phyloP scores from a whole-genome alignment of 37 sponge, comb jelly and placozoan genomes.

The Ephydatia muelleri region DNA sequence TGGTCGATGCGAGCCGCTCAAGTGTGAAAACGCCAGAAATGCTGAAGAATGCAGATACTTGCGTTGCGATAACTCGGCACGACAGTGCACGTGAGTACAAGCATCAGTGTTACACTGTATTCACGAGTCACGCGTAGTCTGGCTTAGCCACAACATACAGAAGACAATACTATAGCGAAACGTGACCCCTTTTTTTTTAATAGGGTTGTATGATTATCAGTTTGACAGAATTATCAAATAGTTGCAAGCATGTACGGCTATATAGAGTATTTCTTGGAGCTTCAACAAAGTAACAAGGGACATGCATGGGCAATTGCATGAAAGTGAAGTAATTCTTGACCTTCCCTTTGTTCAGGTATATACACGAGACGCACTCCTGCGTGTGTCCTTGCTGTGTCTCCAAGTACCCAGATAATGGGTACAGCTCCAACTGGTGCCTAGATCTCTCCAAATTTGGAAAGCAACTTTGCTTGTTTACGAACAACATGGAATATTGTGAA shows the following conservation, averaged over 20 bases:
- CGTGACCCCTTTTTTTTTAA: too few species aligned
- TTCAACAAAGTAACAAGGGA: too few species aligned
- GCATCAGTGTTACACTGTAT: not conserved
- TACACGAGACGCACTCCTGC: not conserved
- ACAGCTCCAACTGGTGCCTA: not conserved
- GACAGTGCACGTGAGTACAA: not conserved
- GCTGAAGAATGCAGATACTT: not conserved
- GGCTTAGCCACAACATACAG: too few species aligned
- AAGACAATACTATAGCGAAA: too few species aligned
- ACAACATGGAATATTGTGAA: not conserved
- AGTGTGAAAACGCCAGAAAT: not conserved
- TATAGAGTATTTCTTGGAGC: too few species aligned
- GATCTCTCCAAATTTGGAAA: not conserved
- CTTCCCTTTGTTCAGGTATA: not conserved
- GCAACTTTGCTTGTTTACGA: not conserved
- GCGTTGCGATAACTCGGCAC: not conserved
- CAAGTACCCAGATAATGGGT: not conserved
- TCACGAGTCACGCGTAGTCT: not conserved
- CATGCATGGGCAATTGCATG: too few species aligned
- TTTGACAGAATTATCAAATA: too few species aligned
- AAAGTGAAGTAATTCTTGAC: too few species aligned
- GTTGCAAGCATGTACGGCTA: too few species aligned
- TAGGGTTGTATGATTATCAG: too few species aligned
- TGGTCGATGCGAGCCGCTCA: not conserved
- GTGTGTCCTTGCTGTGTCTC: not conserved